Evolutionary conservation across 35 echinoderm and acorn worm genomes (phyloP).

Genomic region (Stichopus chloronotus): DNA sequence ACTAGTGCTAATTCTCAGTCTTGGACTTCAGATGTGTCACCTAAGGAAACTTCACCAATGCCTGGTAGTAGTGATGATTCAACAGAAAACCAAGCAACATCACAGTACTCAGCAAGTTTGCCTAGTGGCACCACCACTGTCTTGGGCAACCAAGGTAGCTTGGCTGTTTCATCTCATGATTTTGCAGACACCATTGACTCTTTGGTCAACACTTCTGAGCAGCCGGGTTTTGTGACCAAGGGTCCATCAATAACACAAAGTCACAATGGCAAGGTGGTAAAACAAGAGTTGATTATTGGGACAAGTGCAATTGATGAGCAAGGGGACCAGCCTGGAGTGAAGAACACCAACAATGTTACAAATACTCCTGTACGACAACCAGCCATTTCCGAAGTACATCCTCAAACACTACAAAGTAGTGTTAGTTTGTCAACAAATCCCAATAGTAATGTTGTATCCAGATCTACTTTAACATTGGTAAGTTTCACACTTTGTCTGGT

Average conservation of each 20-base stretch:
- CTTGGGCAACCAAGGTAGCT: background rate
- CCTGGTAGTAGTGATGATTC: background rate
- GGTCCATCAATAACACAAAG: background rate
- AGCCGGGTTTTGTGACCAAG: background rate
- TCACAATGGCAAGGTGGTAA: background rate
- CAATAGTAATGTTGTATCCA: background rate
- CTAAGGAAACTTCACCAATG: background rate
- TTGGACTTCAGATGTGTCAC: background rate
- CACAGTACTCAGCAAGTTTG: background rate
- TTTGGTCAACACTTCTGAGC: background rate
- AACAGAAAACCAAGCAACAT: background rate
- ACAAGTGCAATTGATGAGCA: background rate
- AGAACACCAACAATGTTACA: background rate
- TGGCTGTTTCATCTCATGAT: background rate
- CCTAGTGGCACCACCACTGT: background rate
- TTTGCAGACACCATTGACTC: background rate
- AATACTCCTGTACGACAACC: background rate
- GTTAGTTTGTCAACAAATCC: background rate
- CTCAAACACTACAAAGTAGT: background rate
- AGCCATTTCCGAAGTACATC: background rate
- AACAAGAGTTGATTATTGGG: background rate
- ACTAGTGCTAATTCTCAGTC: background rate
- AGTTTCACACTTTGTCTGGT: background rate
- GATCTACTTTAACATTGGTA: background rate
- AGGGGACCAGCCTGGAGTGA: background rate